Base-by-base conservation (phyloP, 1,140 invertebrate species). In the Pantala flavescens region DNA sequence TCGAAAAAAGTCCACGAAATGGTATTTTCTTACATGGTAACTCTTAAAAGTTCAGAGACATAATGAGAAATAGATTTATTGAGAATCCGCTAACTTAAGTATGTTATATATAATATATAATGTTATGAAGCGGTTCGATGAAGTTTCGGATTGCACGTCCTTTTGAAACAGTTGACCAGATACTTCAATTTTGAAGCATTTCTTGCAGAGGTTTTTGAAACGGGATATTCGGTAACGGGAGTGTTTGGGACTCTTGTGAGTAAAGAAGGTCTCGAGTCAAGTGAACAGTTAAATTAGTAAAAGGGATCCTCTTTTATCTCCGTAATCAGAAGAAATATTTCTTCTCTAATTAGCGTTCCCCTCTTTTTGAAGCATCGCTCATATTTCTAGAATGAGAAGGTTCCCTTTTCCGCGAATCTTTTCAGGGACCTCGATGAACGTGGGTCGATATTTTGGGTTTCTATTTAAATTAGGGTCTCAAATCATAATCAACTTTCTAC, bases 281-380 rank as follows among this genome's bases (percentile, higher is more conserved):
- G 16, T 3, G 5, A 63, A 63, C 16, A 63, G 49, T 63, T 21
- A 63, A 63, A 63, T 63, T 63, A 63, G 49, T 16, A 63, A 63
- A 63, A 63, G 49, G 49, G 49, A 63, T 63, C 49, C 49, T 63
- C 49, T 63, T 63, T 63, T 63, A 63, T 63, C 49, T 63, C 49
- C 12, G 16, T 7, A 63, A 63, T 63, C 49, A 16, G 49, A 63
- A 63, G n/a, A 63, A 36, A 36, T 16, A 16, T 21, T 63, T 21
- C n/a, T 63, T 63, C 49, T 63, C 49, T 63, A 63, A 63, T 63
- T 63, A 63, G 49, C 49, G 2, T 21, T 63, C n/a, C 12, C 14
- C 49, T 14, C n/a, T 21, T 16, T 63, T 63, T 63, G 12, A 63
- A 63, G 14, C 49, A 63, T 14, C n/a, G 16, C 49, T 63, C 49